Evolutionary conservation across 1,140 invertebrate species (phyloP), one percentile per base, ranked within the genome.

Genomic region (Aphis gossypii): DNA sequence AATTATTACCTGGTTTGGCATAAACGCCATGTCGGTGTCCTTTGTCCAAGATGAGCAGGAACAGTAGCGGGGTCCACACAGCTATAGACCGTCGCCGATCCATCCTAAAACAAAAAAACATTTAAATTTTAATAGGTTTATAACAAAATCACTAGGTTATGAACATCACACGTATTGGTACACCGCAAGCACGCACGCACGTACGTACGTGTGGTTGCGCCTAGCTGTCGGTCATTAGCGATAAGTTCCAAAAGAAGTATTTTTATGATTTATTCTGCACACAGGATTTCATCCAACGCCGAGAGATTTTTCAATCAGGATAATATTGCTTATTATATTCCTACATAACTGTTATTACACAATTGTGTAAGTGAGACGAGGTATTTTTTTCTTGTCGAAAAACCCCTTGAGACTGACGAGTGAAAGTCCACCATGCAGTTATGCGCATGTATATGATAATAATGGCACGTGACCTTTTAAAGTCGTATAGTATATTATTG

Each of bases 11-110:
- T 84, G 82, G 35, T 86, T 93, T 93, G 56, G 92, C 92, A 44
- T 35, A 93, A 44, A 86, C 92, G n/a, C 92, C 82, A 38, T 93
- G 92, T 93, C 92, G 92, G 82, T 86, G 56, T 84, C 92, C 92
- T 86, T 93, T 86, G 82, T 93, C 35, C 35, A 93, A 51, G 35
- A 93, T 11, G 4, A 93, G 38, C 44, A 93, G 48, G 14, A 93
- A 54, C 48, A 93, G 82, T 54, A 84, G 92, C 30, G 68, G n/a
- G 2, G 68, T 92, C 92, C 92, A 93, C 7, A 38, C 21, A 84
- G 76, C 23, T 44, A 38, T 48, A 56, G 86, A 93, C 23, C 82
- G 82, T 25, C 92, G 48, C 1, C 44, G 51, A 84, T 86, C 48
- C 92, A 93, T 84, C 35, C 82, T 93, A 21, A 51, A 86, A 56